Base-by-base conservation (phyloP, 2,797 vertebrate species). In the Spheniscus humboldti region DNA sequence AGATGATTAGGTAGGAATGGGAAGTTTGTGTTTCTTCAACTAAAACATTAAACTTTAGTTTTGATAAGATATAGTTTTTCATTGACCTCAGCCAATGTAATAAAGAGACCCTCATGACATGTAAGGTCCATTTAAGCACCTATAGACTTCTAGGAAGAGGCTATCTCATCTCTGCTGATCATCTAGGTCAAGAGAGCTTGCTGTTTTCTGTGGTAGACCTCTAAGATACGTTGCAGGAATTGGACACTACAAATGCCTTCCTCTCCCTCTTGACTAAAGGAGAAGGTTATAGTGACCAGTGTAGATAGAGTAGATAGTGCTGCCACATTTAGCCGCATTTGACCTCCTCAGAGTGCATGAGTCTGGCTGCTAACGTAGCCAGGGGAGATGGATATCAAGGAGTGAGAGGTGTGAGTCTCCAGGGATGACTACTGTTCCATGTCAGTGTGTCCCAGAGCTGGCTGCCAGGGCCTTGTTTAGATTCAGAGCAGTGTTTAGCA, bases 381-480 rank as follows among this genome's bases (percentile, higher is more conserved):
- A 68, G 16, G 18, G 25, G 22, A 75, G 18, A 35, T 16, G 14
- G 24, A 8, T 72, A 71, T 56, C 45, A 31, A 33, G 68, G 12
- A 30, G 17, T 7, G 30, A 13, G 43, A 25, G 23, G 25, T 56
- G 6, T 45, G 31, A 39, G 23, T 28, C 57, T 60, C 33, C 2
- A 4, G 24, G 7, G 6, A 6, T 71, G 43, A 35, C 6, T 63
- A 12, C 8, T 45, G 5, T 22, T 37, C 31, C 4, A 11, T 3
- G 5, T 30, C 1, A 0, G 35, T 15, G 8, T 18, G 52, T 18
- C 17, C 8, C 43, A 13, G 14, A 6, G 17, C 9, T 33, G 18
- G 5, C 27, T 88, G 18, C 8, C 31, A 35, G 25, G 60, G 15
- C 19, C 37, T 74, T 2, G 2, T 13, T 75, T 53, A 47, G 16